phyloP scores from a whole-genome alignment of 2,888 invertebrate genomes.

The Lypha dubia region DNA sequence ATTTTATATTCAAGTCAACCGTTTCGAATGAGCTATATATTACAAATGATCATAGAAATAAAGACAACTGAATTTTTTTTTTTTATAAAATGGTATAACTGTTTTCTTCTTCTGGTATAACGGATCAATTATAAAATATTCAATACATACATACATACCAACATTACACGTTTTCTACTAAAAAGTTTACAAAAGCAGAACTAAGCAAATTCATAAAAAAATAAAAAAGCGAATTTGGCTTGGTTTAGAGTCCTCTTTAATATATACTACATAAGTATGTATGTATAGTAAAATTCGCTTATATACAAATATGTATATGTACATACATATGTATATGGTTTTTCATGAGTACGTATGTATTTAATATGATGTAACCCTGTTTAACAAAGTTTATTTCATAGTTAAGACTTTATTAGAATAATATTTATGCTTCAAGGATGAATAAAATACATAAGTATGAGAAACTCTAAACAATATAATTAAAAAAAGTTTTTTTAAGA shows the following conservation, averaged over 20 bases:
- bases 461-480: neutral
- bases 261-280: no score
- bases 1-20: neutral
- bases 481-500: no score
- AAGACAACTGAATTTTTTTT: neutral
- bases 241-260: neutral
- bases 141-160: no score
- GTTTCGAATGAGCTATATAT: neutral
- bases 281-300: neutral
- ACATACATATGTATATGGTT: neutral
- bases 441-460: neutral
- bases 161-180: no score
- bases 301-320: neutral
- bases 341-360: neutral
- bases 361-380: neutral
- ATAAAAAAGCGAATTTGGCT: no score
- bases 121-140: conserved; percentile 14
- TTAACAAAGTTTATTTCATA: neutral
- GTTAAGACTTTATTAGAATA: neutral
- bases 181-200: neutral
- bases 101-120: conserved; percentile 32
- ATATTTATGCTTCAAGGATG: neutral
- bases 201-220: neutral
- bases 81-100: neutral
- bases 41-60: neutral